Percentiles rank a stretch among this genome's conserved stretches.
Conservation (phyloP, 2,797 vertebrate genomes). For the Alfaro cultratus region DNA sequence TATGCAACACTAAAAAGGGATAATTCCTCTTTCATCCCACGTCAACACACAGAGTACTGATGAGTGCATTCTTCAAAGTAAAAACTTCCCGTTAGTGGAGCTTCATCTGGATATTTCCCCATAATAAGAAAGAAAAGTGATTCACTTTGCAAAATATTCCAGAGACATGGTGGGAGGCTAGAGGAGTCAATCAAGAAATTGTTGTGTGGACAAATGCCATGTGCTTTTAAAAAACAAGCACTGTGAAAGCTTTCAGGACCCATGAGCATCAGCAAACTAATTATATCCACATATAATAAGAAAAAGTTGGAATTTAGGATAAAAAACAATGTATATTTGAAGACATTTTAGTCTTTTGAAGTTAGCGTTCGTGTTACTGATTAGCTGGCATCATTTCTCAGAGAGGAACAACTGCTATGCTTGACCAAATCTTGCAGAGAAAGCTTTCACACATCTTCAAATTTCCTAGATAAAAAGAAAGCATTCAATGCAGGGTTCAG, state of each 20-base stretch:
- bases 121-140: constrained; percentile 47
- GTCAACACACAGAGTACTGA: constrained; percentile 27
- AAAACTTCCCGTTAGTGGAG: constrained; percentile 51
- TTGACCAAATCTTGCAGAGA: constrained; percentile 15
- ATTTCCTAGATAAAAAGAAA: constrained; percentile 18
- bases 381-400: neutral
- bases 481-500: neutral
- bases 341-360: neutral
- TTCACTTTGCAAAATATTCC: constrained; percentile 42
- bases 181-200: constrained; percentile 19
- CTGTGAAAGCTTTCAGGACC: neutral
- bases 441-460: constrained; percentile 6
- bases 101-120: constrained; percentile 8
- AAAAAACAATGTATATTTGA: neutral
- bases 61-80: constrained; percentile 36
- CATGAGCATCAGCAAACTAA: neutral
- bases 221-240: constrained; percentile 22
- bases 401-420: neutral
- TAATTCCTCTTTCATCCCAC: constrained; percentile 40
- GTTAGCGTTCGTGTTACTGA: neutral
- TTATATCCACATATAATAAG: neutral
- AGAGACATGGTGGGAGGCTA: constrained; percentile 30
- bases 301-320: neutral
- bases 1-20: constrained; percentile 54
- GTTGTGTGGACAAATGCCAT: constrained; percentile 26